A percentile compares a stretch with the other conserved stretches of the same genome.
Evolutionary conservation across 2,888 invertebrate genomes (phyloP).

Genomic region (Linnaemya vulpina): DNA sequence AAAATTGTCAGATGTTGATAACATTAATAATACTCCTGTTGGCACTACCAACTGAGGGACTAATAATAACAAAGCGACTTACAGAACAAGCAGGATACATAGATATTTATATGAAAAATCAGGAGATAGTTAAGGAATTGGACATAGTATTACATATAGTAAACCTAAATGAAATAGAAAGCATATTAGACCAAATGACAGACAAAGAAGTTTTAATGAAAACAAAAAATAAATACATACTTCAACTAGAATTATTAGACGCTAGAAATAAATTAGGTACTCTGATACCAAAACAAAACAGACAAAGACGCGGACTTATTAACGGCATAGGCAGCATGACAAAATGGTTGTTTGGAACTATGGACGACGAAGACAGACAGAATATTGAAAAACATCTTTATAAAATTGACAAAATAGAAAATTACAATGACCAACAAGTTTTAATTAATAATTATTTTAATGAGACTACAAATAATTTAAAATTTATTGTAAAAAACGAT

Average conservation of each 20-base stretch:
- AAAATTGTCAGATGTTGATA: not conserved
- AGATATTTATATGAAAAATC: too few species aligned
- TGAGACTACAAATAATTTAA: not conserved
- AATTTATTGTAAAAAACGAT: not conserved
- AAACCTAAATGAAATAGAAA: not conserved
- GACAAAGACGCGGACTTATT: not conserved
- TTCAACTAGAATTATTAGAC: not conserved
- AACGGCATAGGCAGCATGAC: not conserved
- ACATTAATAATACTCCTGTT: not conserved
- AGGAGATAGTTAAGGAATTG: too few species aligned
- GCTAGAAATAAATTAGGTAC: not conserved
- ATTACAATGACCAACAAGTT: not conserved
- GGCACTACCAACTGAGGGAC: not conserved
- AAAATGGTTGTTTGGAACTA: not conserved
- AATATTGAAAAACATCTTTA: not conserved
- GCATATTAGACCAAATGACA: not conserved
- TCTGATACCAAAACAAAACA: constrained; percentile 1
- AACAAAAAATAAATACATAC: not conserved
- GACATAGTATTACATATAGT: constrained; percentile 2
- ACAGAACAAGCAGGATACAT: not conserved
- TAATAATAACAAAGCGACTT: not conserved
- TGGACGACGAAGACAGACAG: not conserved
- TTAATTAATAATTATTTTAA: not conserved
- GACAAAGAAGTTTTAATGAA: not conserved
- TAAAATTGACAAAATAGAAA: not conserved